Evolutionary conservation across 2,888 invertebrate species (phyloP).

Genomic region (Trissolcus brochymenae): DNA sequence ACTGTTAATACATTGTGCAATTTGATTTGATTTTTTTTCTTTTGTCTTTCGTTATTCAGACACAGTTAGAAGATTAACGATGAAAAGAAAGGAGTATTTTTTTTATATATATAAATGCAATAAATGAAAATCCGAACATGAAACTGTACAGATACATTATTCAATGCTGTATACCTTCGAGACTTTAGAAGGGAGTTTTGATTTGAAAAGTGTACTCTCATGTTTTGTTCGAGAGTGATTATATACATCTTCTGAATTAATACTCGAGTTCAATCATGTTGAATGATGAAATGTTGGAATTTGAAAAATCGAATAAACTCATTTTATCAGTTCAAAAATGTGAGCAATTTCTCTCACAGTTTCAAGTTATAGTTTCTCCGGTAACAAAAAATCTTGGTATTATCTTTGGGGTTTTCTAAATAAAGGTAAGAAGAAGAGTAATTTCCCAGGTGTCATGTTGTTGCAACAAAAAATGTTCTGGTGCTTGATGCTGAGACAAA

Average conservation of each 20-base stretch:
- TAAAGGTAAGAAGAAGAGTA: background rate
- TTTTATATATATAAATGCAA: slow-evolving; percentile 16
- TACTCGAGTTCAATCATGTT: background rate
- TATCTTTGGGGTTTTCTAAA: slow-evolving; percentile 1
- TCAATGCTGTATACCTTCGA: background rate
- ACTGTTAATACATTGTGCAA: too few species aligned
- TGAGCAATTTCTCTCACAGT: slow-evolving; percentile 6
- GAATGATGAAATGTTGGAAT: too few species aligned
- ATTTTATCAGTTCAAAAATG: slow-evolving; percentile 9
- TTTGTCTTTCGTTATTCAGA: background rate
- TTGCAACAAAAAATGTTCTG: background rate
- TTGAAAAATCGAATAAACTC: background rate
- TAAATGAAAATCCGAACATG: slow-evolving; percentile 19
- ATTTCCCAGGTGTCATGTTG: slow-evolving; percentile 2
- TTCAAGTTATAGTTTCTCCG: background rate
- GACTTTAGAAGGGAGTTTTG: background rate
- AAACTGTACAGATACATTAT: slow-evolving; percentile 12
- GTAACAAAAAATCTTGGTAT: background rate
- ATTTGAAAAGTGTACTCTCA: background rate
- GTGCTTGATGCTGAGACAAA: slow-evolving; percentile 1
- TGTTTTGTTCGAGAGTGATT: background rate
- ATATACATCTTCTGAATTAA: background rate
- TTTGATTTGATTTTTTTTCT: background rate
- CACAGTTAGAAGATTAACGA: slow-evolving; percentile 24
- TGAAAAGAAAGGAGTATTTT: slow-evolving; percentile 15